Conservation (phyloP, 2,888 invertebrate genomes). For the Euzophera pinguis region DNA sequence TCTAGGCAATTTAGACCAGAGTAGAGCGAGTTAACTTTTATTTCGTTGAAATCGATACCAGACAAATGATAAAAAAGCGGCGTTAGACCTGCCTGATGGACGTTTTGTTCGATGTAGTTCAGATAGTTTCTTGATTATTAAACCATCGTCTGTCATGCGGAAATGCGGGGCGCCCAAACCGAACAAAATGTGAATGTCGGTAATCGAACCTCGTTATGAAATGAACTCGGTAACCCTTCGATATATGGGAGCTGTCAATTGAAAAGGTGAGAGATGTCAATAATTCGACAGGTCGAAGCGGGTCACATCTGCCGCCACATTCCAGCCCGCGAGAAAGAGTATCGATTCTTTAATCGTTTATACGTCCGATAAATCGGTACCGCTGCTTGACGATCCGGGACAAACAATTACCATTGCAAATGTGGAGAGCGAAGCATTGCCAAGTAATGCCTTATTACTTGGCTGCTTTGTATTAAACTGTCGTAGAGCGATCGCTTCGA, state of each 20-base stretch:
- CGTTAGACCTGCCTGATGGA: neutral
- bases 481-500: slow-evolving; percentile 29
- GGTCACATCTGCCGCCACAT: neutral
- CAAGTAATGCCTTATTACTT: slow-evolving; percentile 12
- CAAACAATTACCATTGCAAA: slow-evolving; percentile 14
- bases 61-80: slow-evolving; percentile 35
- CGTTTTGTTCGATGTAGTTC: slow-evolving; percentile 1
- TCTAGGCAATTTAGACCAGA: slow-evolving; percentile 38
- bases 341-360: slow-evolving; percentile 2
- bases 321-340: neutral
- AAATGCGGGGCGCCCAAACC: neutral
- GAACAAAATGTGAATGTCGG: neutral
- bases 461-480: slow-evolving; percentile 36
- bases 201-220: slow-evolving; percentile 2
- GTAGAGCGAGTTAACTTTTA: slow-evolving; percentile 30
- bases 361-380: slow-evolving; percentile 1
- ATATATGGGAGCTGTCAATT: slow-evolving; percentile 11
- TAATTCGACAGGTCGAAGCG: slow-evolving; percentile 10
- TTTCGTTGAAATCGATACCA: slow-evolving; percentile 39
- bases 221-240: slow-evolving; percentile 11
- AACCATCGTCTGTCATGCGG: slow-evolving; percentile 1
- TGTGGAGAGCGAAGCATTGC: slow-evolving; percentile 3
- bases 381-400: slow-evolving; percentile 6
- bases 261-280: slow-evolving; percentile 13
- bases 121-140: slow-evolving; percentile 8